Base-by-base conservation (phyloP, 2,113 vertebrate species). In the Apus apus region DNA sequence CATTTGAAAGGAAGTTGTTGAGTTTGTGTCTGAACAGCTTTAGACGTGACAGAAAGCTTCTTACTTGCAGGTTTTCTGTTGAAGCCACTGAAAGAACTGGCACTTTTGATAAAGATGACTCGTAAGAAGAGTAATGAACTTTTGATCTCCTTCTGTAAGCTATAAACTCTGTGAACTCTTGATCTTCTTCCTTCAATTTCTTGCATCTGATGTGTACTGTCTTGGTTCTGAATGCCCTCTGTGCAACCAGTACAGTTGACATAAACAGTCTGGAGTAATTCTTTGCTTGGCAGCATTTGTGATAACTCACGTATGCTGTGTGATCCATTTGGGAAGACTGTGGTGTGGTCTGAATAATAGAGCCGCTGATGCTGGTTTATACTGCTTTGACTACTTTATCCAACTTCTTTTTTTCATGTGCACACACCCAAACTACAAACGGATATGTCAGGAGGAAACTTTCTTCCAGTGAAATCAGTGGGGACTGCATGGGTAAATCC, bases 341-440 rank as follows among this genome's bases (percentile, higher is more conserved):
- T 50, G 53, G 58, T 61, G 58, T 82, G 56, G 27, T 65, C 66
- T 85, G 78, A 77, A 74, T 90, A 92, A 81, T 60, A 45, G 30
- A 56, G 56, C 34, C 66, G 46, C 71, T 1, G 0, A 26, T 71
- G n/a, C 22, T 77, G 72, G 15, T 27, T 75, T 94, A 12, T 26
- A 26, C 38, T 80, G 76, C 92, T 95, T 75, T 84, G 88, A 60
- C 34, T 90, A 12, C 60, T 94, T 80, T 9, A 1, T 88, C 46
- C 72, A 77, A n/a, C 40, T 29, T 13, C 61, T 65, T 73, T 89
- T 89, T 91, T 75, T 87, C 65, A 80, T 56, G 27, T 75, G 75
- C 87, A 72, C 56, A 88, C 92, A 81, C 79, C 75, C 82, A 77
- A 56, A 86, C 32, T 61, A 64, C 88, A 92, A 93, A 91, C 2